Base-by-base conservation (phyloP, 2,888 invertebrate species). In the Aporophyla lueneburgensis region DNA sequence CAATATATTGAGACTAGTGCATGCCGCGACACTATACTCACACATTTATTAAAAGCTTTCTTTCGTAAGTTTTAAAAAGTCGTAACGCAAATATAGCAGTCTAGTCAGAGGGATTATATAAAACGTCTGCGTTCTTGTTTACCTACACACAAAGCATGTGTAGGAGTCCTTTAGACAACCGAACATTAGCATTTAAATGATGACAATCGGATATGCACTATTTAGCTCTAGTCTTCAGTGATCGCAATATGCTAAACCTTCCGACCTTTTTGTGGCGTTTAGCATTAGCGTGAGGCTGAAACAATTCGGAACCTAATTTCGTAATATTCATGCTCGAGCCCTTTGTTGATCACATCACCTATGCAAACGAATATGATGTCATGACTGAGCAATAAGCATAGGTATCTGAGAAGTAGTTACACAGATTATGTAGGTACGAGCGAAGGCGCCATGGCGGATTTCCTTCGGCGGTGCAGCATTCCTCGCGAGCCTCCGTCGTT, bases 391-490 rank as follows among this genome's bases (percentile, higher is more conserved):
- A 89, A 89, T 88, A 92, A 87, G 86, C 87, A 85, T 86, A 90
- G 89, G 85, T 90, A 92, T 89, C 89, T 89, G 89, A 90, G 90
- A 89, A 89, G 83, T 89, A 75, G 70, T 72, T 75, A 73, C 72
- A 85, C 76, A 77, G 83, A 83, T 87, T 91, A 91, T 90, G 91
- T 92, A 93, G 92, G 92, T 92, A 93, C 91, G 87, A 89, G 91
- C 88, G 88, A 91, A 92, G 93, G 93, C 95, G 93, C 94, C 93
- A 90, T 93, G 92, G 94, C 96, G 96, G 96, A 96, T 96, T 96
- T 96, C 96, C 95, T 95, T 93, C 94, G 93, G 90, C 92, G 90
- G 92, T 94, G 95, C 95, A 94, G 89, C 94, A 96, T 96, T 95
- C 96, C 94, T 88, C 78, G 92, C 95, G 93, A 91, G 92, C 92